Evolutionary conservation across 2,113 vertebrate genomes (phyloP).

Genomic region (Engraulis encrasicolus): DNA sequence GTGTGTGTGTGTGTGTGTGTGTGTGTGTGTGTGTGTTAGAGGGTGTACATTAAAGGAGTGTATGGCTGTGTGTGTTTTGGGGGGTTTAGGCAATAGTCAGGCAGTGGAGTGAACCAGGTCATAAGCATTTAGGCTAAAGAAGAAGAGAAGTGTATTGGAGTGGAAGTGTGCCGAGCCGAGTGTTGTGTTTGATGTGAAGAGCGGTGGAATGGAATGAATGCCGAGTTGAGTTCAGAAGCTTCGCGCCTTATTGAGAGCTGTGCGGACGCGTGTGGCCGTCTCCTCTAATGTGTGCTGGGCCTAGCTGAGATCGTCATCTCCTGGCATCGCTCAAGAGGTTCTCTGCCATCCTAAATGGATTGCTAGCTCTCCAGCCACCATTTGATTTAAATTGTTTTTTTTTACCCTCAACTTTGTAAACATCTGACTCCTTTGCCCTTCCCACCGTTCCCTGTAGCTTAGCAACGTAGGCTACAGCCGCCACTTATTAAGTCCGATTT

Average conservation of each 20-base stretch:
- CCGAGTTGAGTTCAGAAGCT: background rate
- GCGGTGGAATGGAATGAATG: slow-evolving; percentile 36
- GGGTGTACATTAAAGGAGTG: too few species aligned
- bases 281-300: too few species aligned
- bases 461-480: background rate
- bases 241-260: background rate
- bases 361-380: background rate
- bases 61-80: too few species aligned
- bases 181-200: slow-evolving; percentile 34
- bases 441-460: background rate
- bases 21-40: too few species aligned
- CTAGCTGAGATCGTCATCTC: too few species aligned
- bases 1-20: too few species aligned
- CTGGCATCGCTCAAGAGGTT: background rate
- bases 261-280: background rate
- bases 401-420: background rate
- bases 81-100: too few species aligned
- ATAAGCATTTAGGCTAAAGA: slow-evolving; percentile 48
- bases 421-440: background rate
- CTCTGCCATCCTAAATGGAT: background rate
- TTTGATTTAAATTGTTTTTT: background rate
- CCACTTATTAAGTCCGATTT: slow-evolving; percentile 8
- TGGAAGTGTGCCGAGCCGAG: slow-evolving; percentile 51
- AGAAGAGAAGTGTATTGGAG: slow-evolving; percentile 40
- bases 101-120: slow-evolving; percentile 5